phyloP scores from a whole-genome alignment of 1,140 invertebrate species.

The Trachymyrmex septentrionalis region DNA sequence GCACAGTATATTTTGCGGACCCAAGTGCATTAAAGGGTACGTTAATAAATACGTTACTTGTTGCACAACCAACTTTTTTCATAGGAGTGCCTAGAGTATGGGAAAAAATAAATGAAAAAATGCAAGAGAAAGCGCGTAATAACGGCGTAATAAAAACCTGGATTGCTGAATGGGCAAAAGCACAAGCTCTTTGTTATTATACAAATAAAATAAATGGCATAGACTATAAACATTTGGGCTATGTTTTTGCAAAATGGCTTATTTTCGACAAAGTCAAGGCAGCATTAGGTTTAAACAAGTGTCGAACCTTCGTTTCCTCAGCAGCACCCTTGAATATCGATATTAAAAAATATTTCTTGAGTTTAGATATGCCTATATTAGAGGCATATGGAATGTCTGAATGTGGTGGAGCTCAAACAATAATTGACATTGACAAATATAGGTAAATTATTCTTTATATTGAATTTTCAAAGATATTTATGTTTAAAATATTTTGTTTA shows the following conservation, averaged over 20 bases:
- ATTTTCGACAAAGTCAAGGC: slow-evolving; percentile 92
- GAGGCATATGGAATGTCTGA: slow-evolving; percentile 96
- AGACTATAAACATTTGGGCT: slow-evolving; percentile 88
- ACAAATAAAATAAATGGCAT: slow-evolving; percentile 91
- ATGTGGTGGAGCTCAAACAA: slow-evolving; percentile 90
- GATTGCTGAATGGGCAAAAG: slow-evolving; percentile 92
- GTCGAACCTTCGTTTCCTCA: slow-evolving; percentile 90
- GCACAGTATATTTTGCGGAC: slow-evolving; percentile 93
- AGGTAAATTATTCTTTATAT: slow-evolving; percentile 72
- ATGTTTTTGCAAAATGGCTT: slow-evolving; percentile 90
- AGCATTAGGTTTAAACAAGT: slow-evolving; percentile 92
- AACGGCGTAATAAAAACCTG: slow-evolving; percentile 90
- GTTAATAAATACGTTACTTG: slow-evolving; percentile 91
- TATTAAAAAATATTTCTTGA: slow-evolving; percentile 94
- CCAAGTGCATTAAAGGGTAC: slow-evolving; percentile 94
- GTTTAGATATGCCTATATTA: slow-evolving; percentile 93
- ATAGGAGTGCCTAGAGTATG: slow-evolving; percentile 96
- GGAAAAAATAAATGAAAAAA: slow-evolving; percentile 97
- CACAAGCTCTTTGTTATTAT: slow-evolving; percentile 91
- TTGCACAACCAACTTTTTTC: slow-evolving; percentile 93
- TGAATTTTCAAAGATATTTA: slow-evolving; percentile 6
- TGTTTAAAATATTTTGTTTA: background rate
- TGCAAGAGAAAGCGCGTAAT: slow-evolving; percentile 90
- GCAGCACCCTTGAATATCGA: slow-evolving; percentile 95
- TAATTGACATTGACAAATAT: slow-evolving; percentile 84